Percentiles rank a stretch among this genome's conserved stretches.
Evolutionary conservation across 2,888 invertebrate species (phyloP).

Genomic region (Brassicogethes aeneus): DNA sequence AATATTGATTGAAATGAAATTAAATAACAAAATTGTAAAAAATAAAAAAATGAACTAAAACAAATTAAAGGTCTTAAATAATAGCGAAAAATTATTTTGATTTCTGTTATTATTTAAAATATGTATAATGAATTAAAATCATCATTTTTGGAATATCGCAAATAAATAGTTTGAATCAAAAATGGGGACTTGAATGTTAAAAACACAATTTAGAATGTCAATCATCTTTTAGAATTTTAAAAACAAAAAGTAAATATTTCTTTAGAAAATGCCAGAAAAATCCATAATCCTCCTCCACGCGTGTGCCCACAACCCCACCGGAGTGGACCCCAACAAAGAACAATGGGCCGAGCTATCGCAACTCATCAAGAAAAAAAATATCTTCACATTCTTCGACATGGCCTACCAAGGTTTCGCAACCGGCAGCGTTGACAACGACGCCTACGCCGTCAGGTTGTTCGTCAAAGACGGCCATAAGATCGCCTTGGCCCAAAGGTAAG

Average conservation of each 20-base stretch:
- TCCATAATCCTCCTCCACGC: slow-evolving; percentile 90
- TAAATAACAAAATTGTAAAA: no score
- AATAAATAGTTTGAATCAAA: no score
- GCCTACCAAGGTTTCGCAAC: slow-evolving; percentile 97
- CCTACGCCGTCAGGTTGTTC: slow-evolving; percentile 66
- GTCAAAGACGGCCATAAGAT: slow-evolving; percentile 81
- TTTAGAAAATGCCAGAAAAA: slow-evolving; percentile 84
- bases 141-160: no score
- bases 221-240: no score
- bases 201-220: no score
- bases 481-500: slow-evolving; percentile 49
- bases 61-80: no score
- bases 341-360: slow-evolving; percentile 86
- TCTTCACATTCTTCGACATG: slow-evolving; percentile 96
- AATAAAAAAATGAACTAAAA: no score
- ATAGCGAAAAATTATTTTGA: no score
- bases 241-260: slow-evolving; percentile 23
- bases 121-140: no score
- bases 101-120: no score
- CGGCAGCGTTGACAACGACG: slow-evolving; percentile 79
- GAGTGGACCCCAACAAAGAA: slow-evolving; percentile 78
- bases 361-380: slow-evolving; percentile 67
- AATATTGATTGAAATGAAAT: no score
- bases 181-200: no score
- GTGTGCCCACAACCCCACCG: slow-evolving; percentile 98